A percentile compares a stretch with the other conserved stretches of the same genome.
These are phyloP conservation scores for Leptopterna dolabrata DNA, from an alignment of 2,888 invertebrate species.

Conservation along the genomic window DNA sequence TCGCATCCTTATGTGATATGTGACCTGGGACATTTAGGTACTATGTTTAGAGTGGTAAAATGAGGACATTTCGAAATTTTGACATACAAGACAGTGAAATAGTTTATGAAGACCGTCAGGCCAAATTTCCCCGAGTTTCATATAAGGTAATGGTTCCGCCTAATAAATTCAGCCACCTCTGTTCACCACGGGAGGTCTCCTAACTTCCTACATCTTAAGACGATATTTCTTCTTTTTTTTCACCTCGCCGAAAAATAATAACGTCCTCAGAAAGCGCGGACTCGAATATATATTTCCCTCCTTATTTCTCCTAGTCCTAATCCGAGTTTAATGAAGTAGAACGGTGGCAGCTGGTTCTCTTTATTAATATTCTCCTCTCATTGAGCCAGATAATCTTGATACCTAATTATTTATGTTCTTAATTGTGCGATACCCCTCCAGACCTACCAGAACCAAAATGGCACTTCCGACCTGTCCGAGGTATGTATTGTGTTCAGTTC, in stretches of 20 bases:
- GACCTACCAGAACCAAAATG: background rate
- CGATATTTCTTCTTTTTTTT: conserved; percentile 9
- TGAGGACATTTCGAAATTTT: too few species aligned
- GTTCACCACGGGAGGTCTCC: background rate
- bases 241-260: conserved; percentile 29
- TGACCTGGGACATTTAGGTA: too few species aligned
- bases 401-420: conserved; percentile 41
- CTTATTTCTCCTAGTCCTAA: conserved; percentile 42
- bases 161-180: background rate
- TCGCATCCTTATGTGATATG: too few species aligned
- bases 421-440: conserved; percentile 22
- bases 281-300: conserved; percentile 33
- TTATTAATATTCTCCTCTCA: conserved; percentile 41
- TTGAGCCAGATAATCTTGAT: conserved; percentile 41
- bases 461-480: background rate
- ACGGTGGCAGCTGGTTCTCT: conserved; percentile 47
- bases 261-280: conserved; percentile 20
- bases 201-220: background rate
- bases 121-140: background rate
- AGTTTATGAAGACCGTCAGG: too few species aligned
- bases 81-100: too few species aligned
- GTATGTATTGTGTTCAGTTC: background rate
- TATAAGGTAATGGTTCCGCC: background rate
- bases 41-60: too few species aligned
- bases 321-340: conserved; percentile 41